Conservation (phyloP, 1,140 invertebrate genomes). For the Drosophila malerkotliana region DNA sequence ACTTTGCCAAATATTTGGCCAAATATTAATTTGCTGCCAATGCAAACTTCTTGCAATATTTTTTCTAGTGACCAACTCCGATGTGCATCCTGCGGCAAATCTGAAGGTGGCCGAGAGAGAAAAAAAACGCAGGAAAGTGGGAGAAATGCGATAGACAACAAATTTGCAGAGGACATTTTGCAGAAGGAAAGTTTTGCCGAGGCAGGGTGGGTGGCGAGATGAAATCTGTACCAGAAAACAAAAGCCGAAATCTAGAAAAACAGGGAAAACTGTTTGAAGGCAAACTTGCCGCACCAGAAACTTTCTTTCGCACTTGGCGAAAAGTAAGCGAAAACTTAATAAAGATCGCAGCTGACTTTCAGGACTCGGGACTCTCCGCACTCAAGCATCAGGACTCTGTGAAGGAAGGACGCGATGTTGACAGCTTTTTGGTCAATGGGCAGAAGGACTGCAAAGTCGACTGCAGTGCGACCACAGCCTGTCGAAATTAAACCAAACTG, state of each 20-base stretch:
- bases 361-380: constrained; percentile 8
- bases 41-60: constrained; percentile 32
- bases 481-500: constrained; percentile 82
- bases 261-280: constrained; percentile 75
- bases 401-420: constrained; percentile 18
- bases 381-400: constrained; percentile 18
- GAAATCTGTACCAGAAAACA: constrained; percentile 81
- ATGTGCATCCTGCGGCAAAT: constrained; percentile 11
- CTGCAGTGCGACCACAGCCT: constrained; percentile 66
- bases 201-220: constrained; percentile 48
- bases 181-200: neutral
- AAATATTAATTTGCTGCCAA: constrained; percentile 55
- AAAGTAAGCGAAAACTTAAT: constrained; percentile 83
- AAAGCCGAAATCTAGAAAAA: constrained; percentile 80
- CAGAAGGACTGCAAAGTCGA: constrained; percentile 20
- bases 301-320: constrained; percentile 74
- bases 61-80: constrained; percentile 12
- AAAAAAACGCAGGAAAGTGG: constrained; percentile 13
- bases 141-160: constrained; percentile 59
- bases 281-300: constrained; percentile 63
- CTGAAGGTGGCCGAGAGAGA: constrained; percentile 12
- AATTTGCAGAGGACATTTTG: constrained; percentile 61
- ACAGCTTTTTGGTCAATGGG: constrained; percentile 68
- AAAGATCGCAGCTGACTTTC: constrained; percentile 72
- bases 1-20: constrained; percentile 39